Evolutionary conservation across 2,888 invertebrate genomes (phyloP).

Genomic region (Arrhopalites spinosus): DNA sequence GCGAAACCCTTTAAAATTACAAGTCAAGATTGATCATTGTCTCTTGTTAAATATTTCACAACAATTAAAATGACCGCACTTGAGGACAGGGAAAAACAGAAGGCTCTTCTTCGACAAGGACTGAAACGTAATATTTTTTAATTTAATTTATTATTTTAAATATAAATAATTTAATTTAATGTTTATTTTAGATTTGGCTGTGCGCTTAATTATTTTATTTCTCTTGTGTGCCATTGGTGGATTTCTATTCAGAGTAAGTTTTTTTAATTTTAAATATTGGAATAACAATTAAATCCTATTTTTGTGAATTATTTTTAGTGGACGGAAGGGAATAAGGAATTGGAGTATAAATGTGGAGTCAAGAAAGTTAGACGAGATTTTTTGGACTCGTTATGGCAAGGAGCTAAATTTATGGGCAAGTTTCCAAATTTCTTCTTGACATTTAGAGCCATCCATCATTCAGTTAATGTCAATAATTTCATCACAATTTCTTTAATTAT

Average conservation of each 20-base stretch:
- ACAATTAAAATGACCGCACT: not conserved
- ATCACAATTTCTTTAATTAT: too few relatives aligned
- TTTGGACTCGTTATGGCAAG: conserved; percentile 78
- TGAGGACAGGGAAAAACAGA: conserved; percentile 35
- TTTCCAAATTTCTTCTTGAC: too few relatives aligned
- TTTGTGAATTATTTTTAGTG: conserved; percentile 45
- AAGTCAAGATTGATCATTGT: too few relatives aligned
- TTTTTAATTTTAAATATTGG: too few relatives aligned
- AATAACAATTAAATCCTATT: not conserved
- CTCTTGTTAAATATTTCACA: too few relatives aligned
- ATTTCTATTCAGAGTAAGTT: conserved; percentile 53
- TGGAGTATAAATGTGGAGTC: conserved; percentile 84
- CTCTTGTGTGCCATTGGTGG: conserved; percentile 51
- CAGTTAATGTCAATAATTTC: too few relatives aligned
- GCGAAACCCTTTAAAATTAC: too few relatives aligned
- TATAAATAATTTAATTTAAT: too few relatives aligned
- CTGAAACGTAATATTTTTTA: too few relatives aligned
- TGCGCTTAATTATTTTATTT: conserved; percentile 51
- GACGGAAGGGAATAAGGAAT: conserved; percentile 81
- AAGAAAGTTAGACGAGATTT: conserved; percentile 80
- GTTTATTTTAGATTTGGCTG: conserved; percentile 26
- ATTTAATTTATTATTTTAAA: too few relatives aligned
- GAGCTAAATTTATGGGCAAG: conserved; percentile 78
- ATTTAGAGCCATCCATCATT: too few relatives aligned
- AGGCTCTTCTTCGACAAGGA: conserved; percentile 36